Base-by-base conservation (phyloP, 2,113 vertebrate genomes). In the Meriones unguiculatus region DNA sequence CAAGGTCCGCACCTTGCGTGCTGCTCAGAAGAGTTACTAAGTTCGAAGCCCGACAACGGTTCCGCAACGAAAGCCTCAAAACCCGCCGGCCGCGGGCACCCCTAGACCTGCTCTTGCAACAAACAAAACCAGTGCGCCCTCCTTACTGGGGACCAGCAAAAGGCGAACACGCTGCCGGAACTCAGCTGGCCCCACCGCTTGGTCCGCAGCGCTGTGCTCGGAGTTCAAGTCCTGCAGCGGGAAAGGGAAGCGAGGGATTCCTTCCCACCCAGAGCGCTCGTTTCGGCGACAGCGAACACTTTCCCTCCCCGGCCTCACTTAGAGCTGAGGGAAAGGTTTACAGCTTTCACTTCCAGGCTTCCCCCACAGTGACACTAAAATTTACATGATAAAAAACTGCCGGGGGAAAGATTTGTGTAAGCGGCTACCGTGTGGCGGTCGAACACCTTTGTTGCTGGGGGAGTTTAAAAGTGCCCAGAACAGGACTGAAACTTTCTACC, bases 381-480 rank as follows among this genome's bases (percentile, higher is more conserved):
- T 52, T 69, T 77, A 57, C 85, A 38, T 62, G 50, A 69, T 28
- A 52, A 94, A 85, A 87, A 52, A 54, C 62, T 25, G n/a, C 24
- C 24, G 50, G 54, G 12, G 67, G 46, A 80, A 70, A 5, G 46
- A 7, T 67, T 22, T 28, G 87, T 62, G 73, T 38, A 54, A 72
- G 75, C 0, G 3, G 78, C 54, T 65, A 78, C 87, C 64, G 2
- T 30, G 0, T 35, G 62, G 15, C 24, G 67, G 77, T 65, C 52
- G 82, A 57, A 46, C 59, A 84, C 28, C 72, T 92, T 97, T 91
- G 94, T 81, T 88, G 54, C 64, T 59, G 54, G 75, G 84, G 77
- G 46, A 59, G 24, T 69, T 69, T 94, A 62, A 67, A 32, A 73
- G 88, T 17, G 46, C 50, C 41, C n/a, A 0, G 4, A 57, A 54